Evolutionary conservation across 2,797 vertebrate genomes (phyloP), one percentile per base, ranked within the genome.

Genomic region (Spheniscus humboldti): DNA sequence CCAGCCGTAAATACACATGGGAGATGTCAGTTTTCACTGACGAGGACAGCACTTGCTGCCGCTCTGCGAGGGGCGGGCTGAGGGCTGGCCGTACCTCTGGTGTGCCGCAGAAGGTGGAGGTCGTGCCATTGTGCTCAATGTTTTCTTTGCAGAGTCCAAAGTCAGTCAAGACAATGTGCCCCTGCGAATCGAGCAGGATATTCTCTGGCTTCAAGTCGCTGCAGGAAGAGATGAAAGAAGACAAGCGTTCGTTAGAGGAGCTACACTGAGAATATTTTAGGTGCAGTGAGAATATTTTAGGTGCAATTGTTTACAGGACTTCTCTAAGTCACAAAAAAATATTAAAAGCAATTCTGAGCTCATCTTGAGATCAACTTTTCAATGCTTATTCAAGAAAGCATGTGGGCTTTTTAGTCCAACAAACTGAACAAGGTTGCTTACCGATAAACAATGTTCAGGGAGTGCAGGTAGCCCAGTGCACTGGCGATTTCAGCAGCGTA

Each of bases 101-200:
- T 1, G 99, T 99, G 96, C 99, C 99, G 1, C 99, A 99, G 98
- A 99, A 99, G 15, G 99, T 99, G 57, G 99, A 99, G 2, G 99
- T 99, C 4, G 99, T 99, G 93, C 99, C 99, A 2, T 99, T 99
- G 96, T 98, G 99, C 90, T 99, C 99, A 6, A 99, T 99, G 97
- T 99, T 99, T 98, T 99, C 99, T 96, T 99, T 99, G 98, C 99
- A 99, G 88, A 99, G 99, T 53, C 99, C 99, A 12, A 99, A 99
- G 96, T 99, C 99, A 13, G 99, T 99, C 79, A 99, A 98, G 83
- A 99, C 99, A 86, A 99, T 99, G 97, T 99, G 99, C 20, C 99
- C 99, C 97, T 99, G 99, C 2, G 99, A 99, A 96, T 99, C 99
- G 17, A 99, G 98, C 93, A 99, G 98, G 97, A 99, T 99, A 97